Evolutionary conservation across 2,797 vertebrate genomes (phyloP).

Genomic region (Rhinatrema bivittatum): DNA sequence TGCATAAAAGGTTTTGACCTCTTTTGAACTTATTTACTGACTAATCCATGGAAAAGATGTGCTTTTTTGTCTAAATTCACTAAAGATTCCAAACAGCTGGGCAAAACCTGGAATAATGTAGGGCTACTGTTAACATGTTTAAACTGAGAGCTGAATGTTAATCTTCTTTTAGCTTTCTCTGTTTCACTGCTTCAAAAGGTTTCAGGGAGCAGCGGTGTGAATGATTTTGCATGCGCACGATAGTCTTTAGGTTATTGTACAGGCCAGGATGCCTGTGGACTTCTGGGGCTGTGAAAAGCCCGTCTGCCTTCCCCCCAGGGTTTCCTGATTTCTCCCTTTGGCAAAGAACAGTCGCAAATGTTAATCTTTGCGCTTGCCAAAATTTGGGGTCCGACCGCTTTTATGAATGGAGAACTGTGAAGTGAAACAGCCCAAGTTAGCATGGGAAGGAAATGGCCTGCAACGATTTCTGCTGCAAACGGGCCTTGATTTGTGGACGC

Average conservation of each 20-base stretch:
- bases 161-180: constrained; percentile 40
- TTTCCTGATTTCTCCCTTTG: constrained; percentile 23
- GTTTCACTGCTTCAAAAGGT: constrained; percentile 49
- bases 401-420: no score
- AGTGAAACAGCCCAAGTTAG: no score
- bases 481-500: no score
- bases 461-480: no score
- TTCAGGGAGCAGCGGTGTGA: constrained; percentile 37
- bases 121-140: constrained; percentile 39
- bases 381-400: no score
- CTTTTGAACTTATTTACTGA: constrained; percentile 38
- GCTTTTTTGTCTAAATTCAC: constrained; percentile 29
- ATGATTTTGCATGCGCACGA: constrained; percentile 30
- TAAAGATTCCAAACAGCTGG: constrained; percentile 24
- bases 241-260: no score
- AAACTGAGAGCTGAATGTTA: constrained; percentile 39
- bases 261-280: constrained; percentile 41
- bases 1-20: not conserved
- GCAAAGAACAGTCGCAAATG: constrained; percentile 7
- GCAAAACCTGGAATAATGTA: constrained; percentile 30
- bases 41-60: constrained; percentile 55
- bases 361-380: constrained; percentile 9
- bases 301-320: constrained; percentile 6
- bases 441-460: no score
- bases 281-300: constrained; percentile 24